Base-by-base conservation (phyloP, 2,888 invertebrate genomes). In the Nemoura dubitans region DNA sequence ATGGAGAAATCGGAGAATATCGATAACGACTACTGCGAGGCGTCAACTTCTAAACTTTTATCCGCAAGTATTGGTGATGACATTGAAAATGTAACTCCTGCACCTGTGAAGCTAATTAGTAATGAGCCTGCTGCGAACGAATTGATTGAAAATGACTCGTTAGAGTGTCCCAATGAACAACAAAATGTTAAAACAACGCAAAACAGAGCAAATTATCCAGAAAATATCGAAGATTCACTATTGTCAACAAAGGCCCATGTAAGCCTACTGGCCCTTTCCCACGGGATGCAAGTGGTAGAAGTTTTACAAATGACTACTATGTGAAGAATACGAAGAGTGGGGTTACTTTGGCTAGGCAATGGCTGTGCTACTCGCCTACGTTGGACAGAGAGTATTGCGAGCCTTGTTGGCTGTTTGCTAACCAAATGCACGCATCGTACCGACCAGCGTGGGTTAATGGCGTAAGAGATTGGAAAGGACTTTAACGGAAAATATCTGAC, bases 401-500 rank as follows among this genome's bases (percentile, higher is more conserved):
- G 80, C 80, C 80, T 21, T 80, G 80, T 27, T 80, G 80, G 80
- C 28, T 80, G 80, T 80, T 80, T 80, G 80, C 80, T 80, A 80
- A 80, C 26, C 80, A 27, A 80, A 80, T 80, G 26, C 80, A 80
- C 80, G 80, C 80, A 80, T 80, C 80, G 80, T 80, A 80, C 26
- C 80, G 80, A 80, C 80, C 80, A 80, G 80, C 80, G 80, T 80
- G n/a, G 80, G 26, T 80, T 27, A 80, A 80, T 80, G 80, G 80
- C 80, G 26, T 80, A 26, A 26, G 26, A 80, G 80, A 80, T 26
- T 80, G 80, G 80, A 80, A 80, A 80, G 80, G 80, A 80, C 80
- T 80, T 26, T 80, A 25, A 80, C 80, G 80, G 28, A 80, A 80
- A 80, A 80, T 80, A 80, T 27, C 80, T 27, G 80, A 80, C 80